A percentile compares a stretch with the other conserved stretches of the same genome.
Evolutionary conservation across 2,113 vertebrate genomes (phyloP).

Genomic region (Pterocles burchelli): DNA sequence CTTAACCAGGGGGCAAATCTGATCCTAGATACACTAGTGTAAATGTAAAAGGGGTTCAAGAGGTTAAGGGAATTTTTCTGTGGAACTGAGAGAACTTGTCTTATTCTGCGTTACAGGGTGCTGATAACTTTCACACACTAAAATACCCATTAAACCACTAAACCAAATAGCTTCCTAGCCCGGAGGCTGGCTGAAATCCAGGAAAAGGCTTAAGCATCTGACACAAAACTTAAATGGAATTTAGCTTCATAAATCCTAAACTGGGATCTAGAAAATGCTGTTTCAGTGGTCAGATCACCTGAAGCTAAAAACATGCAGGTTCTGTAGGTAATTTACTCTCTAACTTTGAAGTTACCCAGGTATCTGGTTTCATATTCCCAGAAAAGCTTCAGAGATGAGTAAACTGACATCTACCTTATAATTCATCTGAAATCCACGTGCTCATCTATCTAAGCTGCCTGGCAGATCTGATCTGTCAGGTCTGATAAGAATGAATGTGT

Average conservation of each 20-base stretch:
- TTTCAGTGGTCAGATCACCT: neutral
- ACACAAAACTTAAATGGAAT: neutral
- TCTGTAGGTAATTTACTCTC: neutral
- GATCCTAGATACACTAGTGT: neutral
- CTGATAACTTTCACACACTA: conserved; percentile 13
- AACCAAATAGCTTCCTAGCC: neutral
- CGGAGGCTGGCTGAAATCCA: conserved; percentile 5
- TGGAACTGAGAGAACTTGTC: neutral
- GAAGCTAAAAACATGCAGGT: neutral
- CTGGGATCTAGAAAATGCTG: neutral
- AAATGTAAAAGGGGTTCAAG: neutral
- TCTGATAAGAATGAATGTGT: neutral
- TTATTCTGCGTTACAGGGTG: neutral
- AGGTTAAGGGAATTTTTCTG: neutral
- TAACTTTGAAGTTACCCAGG: neutral
- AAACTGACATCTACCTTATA: neutral
- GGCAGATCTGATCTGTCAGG: neutral
- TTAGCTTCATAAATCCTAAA: neutral
- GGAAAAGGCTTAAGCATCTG: neutral
- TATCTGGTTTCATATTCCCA: neutral
- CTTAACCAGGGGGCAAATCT: neutral
- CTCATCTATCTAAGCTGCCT: neutral
- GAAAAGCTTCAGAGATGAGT: neutral
- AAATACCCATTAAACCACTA: neutral
- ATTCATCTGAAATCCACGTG: neutral